Evolutionary conservation across 2,888 invertebrate species (phyloP).

Genomic region (Agrotis segetum): DNA sequence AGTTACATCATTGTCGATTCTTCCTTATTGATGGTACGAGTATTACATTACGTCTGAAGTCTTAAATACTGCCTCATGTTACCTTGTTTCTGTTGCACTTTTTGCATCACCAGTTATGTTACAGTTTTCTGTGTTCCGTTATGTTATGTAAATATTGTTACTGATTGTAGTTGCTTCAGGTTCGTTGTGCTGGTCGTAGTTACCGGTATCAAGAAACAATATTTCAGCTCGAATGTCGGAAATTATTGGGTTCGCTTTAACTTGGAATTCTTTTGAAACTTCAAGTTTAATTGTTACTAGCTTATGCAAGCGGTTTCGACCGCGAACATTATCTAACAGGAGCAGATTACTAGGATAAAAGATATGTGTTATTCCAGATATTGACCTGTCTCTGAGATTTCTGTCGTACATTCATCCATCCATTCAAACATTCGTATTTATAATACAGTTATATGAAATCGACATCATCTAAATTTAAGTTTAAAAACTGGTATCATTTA

Average conservation of each 20-base stretch:
- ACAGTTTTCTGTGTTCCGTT: slow-evolving; percentile 17
- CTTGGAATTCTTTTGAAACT: not conserved
- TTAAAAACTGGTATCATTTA: not conserved
- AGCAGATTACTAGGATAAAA: too few species aligned
- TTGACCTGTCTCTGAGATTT: too few species aligned
- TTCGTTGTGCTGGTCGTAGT: slow-evolving; percentile 12
- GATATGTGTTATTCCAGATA: too few species aligned
- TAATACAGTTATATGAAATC: too few species aligned
- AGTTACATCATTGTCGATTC: slow-evolving; percentile 25
- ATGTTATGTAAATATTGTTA: slow-evolving; percentile 41
- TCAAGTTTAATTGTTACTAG: too few species aligned
- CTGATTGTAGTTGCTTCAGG: not conserved
- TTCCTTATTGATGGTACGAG: slow-evolving; percentile 18
- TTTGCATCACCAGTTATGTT: slow-evolving; percentile 24
- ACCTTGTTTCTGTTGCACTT: slow-evolving; percentile 21
- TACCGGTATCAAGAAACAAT: not conserved
- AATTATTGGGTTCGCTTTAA: not conserved
- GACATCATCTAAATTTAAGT: not conserved
- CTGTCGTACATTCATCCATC: too few species aligned
- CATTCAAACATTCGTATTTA: too few species aligned
- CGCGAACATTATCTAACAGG: too few species aligned
- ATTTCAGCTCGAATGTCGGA: not conserved
- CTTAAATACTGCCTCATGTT: not conserved
- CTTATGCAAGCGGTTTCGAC: too few species aligned
- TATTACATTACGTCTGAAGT: slow-evolving; percentile 29